phyloP scores from a whole-genome alignment of 2,113 vertebrate species.

The Hemiprocne comata region DNA sequence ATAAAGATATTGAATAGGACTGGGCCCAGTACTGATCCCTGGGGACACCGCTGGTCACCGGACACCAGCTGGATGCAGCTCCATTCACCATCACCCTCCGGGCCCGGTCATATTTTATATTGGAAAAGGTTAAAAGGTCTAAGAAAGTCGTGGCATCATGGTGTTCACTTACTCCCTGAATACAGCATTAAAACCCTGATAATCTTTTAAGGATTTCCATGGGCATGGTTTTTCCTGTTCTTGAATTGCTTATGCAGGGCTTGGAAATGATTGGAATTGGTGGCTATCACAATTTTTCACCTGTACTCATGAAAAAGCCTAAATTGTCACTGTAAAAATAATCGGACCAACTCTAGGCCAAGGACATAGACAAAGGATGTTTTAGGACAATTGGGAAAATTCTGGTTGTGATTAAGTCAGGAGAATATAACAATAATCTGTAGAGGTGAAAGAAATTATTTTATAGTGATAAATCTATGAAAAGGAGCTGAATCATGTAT shows the following conservation, averaged over 20 bases:
- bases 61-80: too few relatives aligned
- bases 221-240: not conserved
- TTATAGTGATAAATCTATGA: not conserved
- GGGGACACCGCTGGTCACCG: too few relatives aligned
- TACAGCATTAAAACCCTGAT: not conserved
- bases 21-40: too few relatives aligned
- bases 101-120: too few relatives aligned
- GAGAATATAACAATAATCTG: not conserved
- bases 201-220: not conserved
- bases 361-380: not conserved
- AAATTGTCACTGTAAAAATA: not conserved
- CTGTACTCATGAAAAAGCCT: not conserved
- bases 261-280: not conserved
- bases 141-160: not conserved
- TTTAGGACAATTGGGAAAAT: not conserved
- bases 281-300: not conserved
- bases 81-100: too few relatives aligned
- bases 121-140: not conserved
- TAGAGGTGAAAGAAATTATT: not conserved
- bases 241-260: not conserved
- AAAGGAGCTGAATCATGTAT: not conserved
- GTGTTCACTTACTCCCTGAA: not conserved
- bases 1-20: too few relatives aligned
- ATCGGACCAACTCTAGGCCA: not conserved
- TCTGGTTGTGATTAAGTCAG: not conserved